phyloP scores from a whole-genome alignment of 2,797 vertebrate species.

The Enteromius thamalakanensis region DNA sequence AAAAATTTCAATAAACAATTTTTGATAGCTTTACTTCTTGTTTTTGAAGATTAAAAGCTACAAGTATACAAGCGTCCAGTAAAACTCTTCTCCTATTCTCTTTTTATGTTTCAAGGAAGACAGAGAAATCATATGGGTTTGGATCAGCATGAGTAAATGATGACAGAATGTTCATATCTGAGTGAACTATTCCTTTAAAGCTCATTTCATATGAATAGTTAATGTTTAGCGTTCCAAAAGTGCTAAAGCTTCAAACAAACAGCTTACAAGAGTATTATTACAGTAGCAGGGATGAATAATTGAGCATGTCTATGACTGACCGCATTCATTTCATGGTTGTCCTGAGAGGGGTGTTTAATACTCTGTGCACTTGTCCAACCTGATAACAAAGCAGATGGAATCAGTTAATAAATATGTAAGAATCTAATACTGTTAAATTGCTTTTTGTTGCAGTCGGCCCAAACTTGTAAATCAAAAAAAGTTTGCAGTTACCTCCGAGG shows the following conservation, averaged over 20 bases:
- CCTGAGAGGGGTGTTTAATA: slow-evolving; percentile 53
- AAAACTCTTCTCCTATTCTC: too few species aligned
- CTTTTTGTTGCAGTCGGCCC: not conserved
- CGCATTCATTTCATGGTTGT: slow-evolving; percentile 21
- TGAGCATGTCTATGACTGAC: slow-evolving; percentile 18
- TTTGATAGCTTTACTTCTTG: not conserved
- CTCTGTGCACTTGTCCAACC: slow-evolving; percentile 67
- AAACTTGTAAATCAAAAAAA: slow-evolving; percentile 1
- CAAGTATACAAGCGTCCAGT: not conserved
- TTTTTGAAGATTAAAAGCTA: not conserved
- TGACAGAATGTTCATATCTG: slow-evolving; percentile 1
- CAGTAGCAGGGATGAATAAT: slow-evolving; percentile 24
- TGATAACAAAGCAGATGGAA: slow-evolving; percentile 51
- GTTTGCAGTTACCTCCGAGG: slow-evolving; percentile 65
- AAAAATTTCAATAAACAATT: not conserved
- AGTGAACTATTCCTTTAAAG: not conserved
- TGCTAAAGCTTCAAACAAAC: slow-evolving; percentile 8
- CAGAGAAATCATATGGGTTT: not conserved
- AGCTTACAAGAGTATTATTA: slow-evolving; percentile 2
- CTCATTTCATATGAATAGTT: not conserved
- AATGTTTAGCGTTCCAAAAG: not conserved
- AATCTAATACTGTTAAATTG: not conserved
- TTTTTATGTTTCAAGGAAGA: not conserved
- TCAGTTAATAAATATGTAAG: not conserved
- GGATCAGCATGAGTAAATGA: not conserved